Base-by-base conservation (phyloP, 2,113 vertebrate genomes). In the Caloenas nicobarica region DNA sequence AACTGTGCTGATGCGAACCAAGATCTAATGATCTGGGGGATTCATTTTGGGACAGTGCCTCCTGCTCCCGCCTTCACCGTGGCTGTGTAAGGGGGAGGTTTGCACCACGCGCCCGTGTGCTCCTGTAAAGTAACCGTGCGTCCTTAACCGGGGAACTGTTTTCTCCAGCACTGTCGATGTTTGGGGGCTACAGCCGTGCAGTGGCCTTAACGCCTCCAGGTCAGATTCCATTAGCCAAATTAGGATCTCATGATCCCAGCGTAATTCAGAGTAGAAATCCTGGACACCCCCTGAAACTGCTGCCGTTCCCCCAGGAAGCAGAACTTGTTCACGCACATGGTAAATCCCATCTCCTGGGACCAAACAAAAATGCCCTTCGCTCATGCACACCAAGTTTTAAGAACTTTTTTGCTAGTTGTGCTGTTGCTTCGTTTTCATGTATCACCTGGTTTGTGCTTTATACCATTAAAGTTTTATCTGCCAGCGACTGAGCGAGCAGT, bases 211-310 rank as follows among this genome's bases (percentile, higher is more conserved):
- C 2, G 42, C 19, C 62, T 21, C 13, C 48, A 36, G 36, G 25
- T n/a, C 17, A 26, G 31, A 66, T 19, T 10, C 54, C 46, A 72
- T 16, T 17, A 54, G 71, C 33, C 38, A 64, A 64, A 62, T n/a
- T 40, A 80, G 71, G 60, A 44, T n/a, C 56, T 80, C 54, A 2
- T 0, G 8, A 56, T 10, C 22, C 5, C 33, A 36, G 25, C 0
- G 0, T 9, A 34, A 79, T 28, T 36, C 26, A 50, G 51, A 51
- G 29, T 5, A 58, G 69, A 53, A 34, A 5, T 13, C 17, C 46
- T 3, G 8, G 60, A 28, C 16, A 13, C 11, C 66, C 36, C 60
- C 31, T 1, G 0, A 3, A n/a, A 24, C n/a, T 23, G 44, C 19
- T 36, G 9, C 26, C 21, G 4, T 24, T 14, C 22, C 81, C 48